Evolutionary conservation across 2,888 invertebrate species (phyloP), one percentile per base, ranked within the genome.

Genomic region (Hydropsyche betteni): DNA sequence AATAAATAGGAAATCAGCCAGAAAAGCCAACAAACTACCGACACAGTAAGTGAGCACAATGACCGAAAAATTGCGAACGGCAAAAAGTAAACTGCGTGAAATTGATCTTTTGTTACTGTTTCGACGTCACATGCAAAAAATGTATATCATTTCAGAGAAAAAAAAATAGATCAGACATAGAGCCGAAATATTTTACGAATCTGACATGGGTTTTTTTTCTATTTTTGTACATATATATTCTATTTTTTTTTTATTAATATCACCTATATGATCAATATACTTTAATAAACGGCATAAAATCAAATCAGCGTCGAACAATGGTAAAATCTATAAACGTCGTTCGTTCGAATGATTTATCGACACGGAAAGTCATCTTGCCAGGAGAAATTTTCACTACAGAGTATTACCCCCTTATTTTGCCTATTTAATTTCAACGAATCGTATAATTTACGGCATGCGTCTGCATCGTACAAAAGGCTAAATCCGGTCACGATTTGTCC

Each of bases 401-500:
- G 24, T 58, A 8, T 12, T 58, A 58, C 58, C 58, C 58, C 58
- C 16, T 8, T 44, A 44, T 44, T 44, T 44, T 10, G 44, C 44
- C 44, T 44, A 44, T 44, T 44, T 44, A 44, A 44, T 44, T 58
- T 16, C 58, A 24, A 58, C 58, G 58, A 58, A 16, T 58, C 58
- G 58, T 58, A 16, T 58, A 58, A 58, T 24, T 44, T 58, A 58
- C 24, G 14, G 16, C 5, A 58, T 24, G 24, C 16, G 16, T 36
- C 14, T 69, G 16, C 51, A 38, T 74, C 68, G 51, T 69, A 68
- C 34, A 74, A 38, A 51, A 36, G 68, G 12, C 61, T 4, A 5
- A 16, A 58, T 14, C 69, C 53, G 53, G 69, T 74, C 74, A 74
- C 74, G 74, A 74, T 68, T 74, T 74, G 69, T 50, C 33, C 51